Base-by-base conservation (phyloP, 1,140 invertebrate genomes). In the Sarcophaga peregrina region DNA sequence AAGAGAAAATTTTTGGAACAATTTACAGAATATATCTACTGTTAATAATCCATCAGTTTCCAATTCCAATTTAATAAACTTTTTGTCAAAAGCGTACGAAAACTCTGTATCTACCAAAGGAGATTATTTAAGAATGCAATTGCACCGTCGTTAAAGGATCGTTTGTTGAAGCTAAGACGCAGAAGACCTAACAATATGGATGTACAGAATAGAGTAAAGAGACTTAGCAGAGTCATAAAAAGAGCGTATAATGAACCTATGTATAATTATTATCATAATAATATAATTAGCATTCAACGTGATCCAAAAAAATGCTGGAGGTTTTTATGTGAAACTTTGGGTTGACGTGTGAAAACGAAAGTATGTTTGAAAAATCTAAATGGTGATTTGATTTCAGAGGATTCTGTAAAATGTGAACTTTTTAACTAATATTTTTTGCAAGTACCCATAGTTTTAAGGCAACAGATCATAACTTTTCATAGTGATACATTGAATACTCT, bases 281-380 rank as follows among this genome's bases (percentile, higher is more conserved):
- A 17, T 68, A 15, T 68, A 17, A n/a, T 15, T 17, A 20, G n/a
- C 8, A 68, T 6, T 10, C 8, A 68, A 68, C 62, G 9, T 15
- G n/a, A 68, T 20, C 62, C 62, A 17, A 68, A 68, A 68, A 68
- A 68, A 6, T 68, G 62, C n/a, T 68, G 62, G 62, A 68, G n/a
- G n/a, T 68, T 68, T 9, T 8, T 68, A 15, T 5, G n/a, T 68
- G 62, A 68, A 68, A 68, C 13, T 0, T 8, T 68, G 4, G 62
- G 13, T 15, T 5, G 62, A 4, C 4, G 7, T 15, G 7, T 17
- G 7, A 68, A 68, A 11, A n/a, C 1, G 17, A 8, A 10, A 15
- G n/a, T 68, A 2, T 8, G n/a, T 8, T 8, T 68, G 4, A 68
- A 20, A 68, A n/a, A 68, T 11, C 1, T 54, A 68, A 68, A 20